phyloP scores from a whole-genome alignment of 2,797 vertebrate genomes.

The Mus minutoides region DNA sequence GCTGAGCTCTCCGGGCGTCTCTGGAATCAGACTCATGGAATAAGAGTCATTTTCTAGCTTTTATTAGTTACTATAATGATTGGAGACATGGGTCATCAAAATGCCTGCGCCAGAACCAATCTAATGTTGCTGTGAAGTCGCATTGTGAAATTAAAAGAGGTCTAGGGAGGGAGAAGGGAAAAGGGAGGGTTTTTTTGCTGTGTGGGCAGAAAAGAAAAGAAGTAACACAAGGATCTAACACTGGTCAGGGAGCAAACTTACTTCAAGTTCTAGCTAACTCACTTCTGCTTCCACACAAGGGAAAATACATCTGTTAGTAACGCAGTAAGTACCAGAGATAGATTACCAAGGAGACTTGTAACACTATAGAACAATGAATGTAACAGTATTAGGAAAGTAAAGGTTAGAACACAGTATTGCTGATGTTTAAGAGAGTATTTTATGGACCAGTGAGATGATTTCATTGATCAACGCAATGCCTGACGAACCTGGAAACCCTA shows the following conservation, averaged over 20 bases:
- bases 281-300: not conserved
- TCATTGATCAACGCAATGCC: too few relatives aligned
- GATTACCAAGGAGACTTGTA: not conserved
- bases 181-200: not conserved
- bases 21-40: not conserved
- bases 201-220: not conserved
- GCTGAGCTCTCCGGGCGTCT: constrained; percentile 46
- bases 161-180: not conserved
- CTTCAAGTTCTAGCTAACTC: not conserved
- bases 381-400: constrained; percentile 27
- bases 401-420: not conserved
- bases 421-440: not conserved
- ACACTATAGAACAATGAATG: not conserved
- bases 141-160: constrained; percentile 64
- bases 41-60: constrained; percentile 71
- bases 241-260: not conserved
- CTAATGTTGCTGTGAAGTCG: constrained; percentile 38
- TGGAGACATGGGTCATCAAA: constrained; percentile 74
- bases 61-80: constrained; percentile 75
- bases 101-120: constrained; percentile 71
- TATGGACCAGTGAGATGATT: not conserved
- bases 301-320: not conserved
- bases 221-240: not conserved
- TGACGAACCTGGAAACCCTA: not conserved
- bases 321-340: not conserved